These are phyloP conservation scores for Clanis bilineata DNA, from an alignment of 2,888 invertebrate genomes.

Conservation along the genomic window DNA sequence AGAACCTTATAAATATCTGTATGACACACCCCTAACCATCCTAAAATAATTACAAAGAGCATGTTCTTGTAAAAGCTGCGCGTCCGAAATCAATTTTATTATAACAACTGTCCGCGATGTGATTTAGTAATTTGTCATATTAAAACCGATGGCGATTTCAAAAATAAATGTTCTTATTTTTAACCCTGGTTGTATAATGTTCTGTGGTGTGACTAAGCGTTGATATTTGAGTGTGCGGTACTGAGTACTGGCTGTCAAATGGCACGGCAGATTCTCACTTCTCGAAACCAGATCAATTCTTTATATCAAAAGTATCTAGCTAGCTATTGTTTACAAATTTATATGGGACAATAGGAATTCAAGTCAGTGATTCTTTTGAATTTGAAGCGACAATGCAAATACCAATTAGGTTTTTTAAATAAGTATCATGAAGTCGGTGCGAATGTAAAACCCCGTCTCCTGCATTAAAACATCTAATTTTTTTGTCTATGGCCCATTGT, in stretches of 20 bases:
- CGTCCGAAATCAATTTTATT: background rate
- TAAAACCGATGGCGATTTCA: background rate
- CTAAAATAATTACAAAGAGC: background rate
- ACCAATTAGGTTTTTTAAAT: too few species aligned
- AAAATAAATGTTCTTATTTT: constrained; percentile 15
- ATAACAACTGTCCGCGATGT: background rate
- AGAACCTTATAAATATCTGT: background rate
- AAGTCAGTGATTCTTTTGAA: background rate
- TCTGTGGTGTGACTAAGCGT: constrained; percentile 53
- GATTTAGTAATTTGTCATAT: background rate
- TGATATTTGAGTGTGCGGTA: constrained; percentile 61
- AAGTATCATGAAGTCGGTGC: too few species aligned
- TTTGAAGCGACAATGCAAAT: background rate
- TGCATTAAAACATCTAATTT: too few species aligned
- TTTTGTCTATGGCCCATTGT: too few species aligned
- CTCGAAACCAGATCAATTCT: constrained; percentile 32
- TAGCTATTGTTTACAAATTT: constrained; percentile 25
- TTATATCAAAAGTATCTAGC: background rate
- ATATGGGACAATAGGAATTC: background rate
- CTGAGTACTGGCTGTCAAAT: constrained; percentile 60
- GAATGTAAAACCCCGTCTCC: too few species aligned
- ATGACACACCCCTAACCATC: background rate
- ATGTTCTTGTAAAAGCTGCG: background rate
- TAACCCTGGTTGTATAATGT: constrained; percentile 12
- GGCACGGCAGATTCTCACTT: constrained; percentile 40